Evolutionary conservation across 2,888 invertebrate genomes (phyloP), one percentile per base, ranked within the genome.

Genomic region (Lasioglossum marginatum): DNA sequence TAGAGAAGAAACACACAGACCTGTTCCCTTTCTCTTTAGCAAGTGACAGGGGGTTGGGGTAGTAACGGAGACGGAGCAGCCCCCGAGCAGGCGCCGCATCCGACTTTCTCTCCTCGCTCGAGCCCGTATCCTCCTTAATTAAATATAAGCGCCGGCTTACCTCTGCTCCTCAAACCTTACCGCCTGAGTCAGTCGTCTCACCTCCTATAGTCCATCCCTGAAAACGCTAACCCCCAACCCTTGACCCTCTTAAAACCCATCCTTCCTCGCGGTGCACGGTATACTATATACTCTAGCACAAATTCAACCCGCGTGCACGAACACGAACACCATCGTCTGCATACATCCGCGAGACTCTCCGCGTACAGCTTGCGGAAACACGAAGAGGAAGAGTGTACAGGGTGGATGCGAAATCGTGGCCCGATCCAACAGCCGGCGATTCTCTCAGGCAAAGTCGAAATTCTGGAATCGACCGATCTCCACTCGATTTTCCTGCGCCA

Each of bases 141-240:
- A 94, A 94, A 94, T 94, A 94, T 93, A 93, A 93, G 92, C 93
- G 92, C 91, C 90, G 89, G 91, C 91, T 92, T 92, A 93, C 92
- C 92, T 92, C 91, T 85, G 88, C 90, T 92, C 89, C 92, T 90
- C 88, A 86, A 87, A 89, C 87, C 83, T 72, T 83, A 37, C 82
- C 82, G 31, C 71, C 57, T 68, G 66, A 77, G 66, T 31, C 72
- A 52, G 68, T 78, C 72, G 76, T 74, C 52, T 78, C 72, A 63
- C 79, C 48, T 52, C 23, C 48, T 23, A 23, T 8, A 23, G 48
- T 52, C 48, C 48, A 52, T 71, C 66, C 73, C 63, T 43, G 34
- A n/a, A 45, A 14, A 60, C 27, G 14, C 60, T 27, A 27, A 14
- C 23, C 48, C 48, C 19, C 43, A 16, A 66, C 66, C 77, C 31